Conservation (phyloP, 1,140 invertebrate species). For the Acromyrmex heyeri region DNA sequence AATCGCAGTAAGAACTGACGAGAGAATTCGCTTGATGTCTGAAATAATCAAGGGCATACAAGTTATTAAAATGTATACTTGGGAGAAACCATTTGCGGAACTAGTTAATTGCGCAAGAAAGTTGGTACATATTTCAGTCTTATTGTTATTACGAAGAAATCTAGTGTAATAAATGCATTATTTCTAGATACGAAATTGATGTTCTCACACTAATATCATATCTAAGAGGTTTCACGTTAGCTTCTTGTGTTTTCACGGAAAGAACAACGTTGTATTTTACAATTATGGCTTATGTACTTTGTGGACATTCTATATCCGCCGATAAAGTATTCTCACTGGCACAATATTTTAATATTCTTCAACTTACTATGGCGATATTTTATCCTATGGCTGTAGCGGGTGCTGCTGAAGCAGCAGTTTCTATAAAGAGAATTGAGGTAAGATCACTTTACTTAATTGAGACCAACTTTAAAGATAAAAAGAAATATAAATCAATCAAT, state of each 20-base stretch:
- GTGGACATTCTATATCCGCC: conserved; percentile 89
- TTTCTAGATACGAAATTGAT: conserved; percentile 89
- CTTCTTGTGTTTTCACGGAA: conserved; percentile 90
- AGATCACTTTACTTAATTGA: background rate
- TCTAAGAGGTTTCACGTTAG: conserved; percentile 90
- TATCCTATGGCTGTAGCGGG: conserved; percentile 89
- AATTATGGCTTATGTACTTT: conserved; percentile 89
- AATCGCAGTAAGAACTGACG: conserved; percentile 91
- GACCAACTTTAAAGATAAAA: background rate
- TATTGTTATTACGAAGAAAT: background rate
- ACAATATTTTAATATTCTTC: conserved; percentile 91
- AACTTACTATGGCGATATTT: conserved; percentile 91
- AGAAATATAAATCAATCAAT: background rate
- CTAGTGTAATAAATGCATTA: background rate
- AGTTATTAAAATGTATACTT: conserved; percentile 95
- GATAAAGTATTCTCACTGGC: conserved; percentile 92
- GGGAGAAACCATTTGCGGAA: conserved; percentile 92
- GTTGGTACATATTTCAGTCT: conserved; percentile 65
- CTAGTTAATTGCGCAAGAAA: conserved; percentile 88
- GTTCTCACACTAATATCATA: conserved; percentile 90
- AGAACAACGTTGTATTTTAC: conserved; percentile 91
- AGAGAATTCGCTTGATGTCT: conserved; percentile 93
- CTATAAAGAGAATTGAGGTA: conserved; percentile 89
- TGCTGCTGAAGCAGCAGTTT: conserved; percentile 89
- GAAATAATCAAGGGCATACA: conserved; percentile 93